Percentiles rank a stretch among this genome's conserved stretches.
These are phyloP conservation scores for Eulithis testata DNA, from an alignment of 2,888 invertebrate genomes.

Conservation along the genomic window DNA sequence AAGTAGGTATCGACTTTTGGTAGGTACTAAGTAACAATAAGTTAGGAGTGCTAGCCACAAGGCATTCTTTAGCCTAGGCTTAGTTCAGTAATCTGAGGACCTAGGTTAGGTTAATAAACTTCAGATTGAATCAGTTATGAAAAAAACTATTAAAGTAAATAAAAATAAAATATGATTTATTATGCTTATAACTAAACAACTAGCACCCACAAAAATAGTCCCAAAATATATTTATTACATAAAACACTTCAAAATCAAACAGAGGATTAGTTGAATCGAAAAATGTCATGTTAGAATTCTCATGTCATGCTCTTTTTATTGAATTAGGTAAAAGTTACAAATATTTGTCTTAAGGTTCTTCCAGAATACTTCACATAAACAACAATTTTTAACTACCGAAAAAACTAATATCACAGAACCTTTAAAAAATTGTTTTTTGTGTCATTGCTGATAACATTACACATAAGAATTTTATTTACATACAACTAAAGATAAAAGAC, in stretches of 20 bases:
- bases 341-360: not conserved
- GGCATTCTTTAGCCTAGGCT: too few species aligned
- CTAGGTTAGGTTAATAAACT: too few species aligned
- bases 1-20: too few species aligned
- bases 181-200: constrained; percentile 28
- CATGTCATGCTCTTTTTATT: not conserved
- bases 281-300: constrained; percentile 1
- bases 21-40: too few species aligned
- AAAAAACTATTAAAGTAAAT: constrained; percentile 4
- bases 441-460: too few species aligned
- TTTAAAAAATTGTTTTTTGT: not conserved
- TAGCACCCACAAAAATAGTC: constrained; percentile 27
- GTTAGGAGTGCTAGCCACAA: too few species aligned
- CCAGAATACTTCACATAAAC: not conserved
- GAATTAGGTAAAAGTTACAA: not conserved
- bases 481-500: too few species aligned
- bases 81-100: too few species aligned
- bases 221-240: constrained; percentile 17
- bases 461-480: too few species aligned
- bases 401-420: constrained; percentile 27
- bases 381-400: constrained; percentile 12
- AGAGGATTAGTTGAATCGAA: not conserved
- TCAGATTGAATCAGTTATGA: not conserved
- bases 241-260: not conserved
- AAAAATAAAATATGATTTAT: constrained; percentile 29